Evolutionary conservation across 2,888 invertebrate species (phyloP), one percentile per base, ranked within the genome.

Genomic region (Eilema sororculum): DNA sequence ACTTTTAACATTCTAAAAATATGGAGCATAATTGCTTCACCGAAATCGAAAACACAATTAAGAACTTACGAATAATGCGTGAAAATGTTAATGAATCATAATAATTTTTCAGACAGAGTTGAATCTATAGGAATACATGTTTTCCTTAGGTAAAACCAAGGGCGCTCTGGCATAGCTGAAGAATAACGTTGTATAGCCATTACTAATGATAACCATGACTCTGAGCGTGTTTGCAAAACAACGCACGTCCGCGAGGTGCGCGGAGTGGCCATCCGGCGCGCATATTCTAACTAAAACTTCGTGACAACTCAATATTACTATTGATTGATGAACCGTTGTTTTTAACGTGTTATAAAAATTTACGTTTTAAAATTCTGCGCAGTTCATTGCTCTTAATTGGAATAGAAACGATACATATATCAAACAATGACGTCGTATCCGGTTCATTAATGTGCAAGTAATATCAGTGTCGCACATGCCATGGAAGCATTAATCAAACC

Each of bases 401-500:
- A 78, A 81, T 79, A 76, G 73, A 78, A 82, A 78, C 74, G 68
- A 28, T 70, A 76, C 79, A n/a, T 81, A 78, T 82, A 82, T 77
- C 78, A 82, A 83, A 84, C 81, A 83, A 81, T 84, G 82, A 81
- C 74, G 76, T 78, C 80, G 84, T 83, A 84, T 86, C 86, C 86
- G 87, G 87, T 83, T 86, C 87, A 87, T 87, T 89, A 87, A 79
- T 81, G 85, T 79, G 75, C 78, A 74, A 79, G 78, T 81, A 81
- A 79, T 89, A 90, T 89, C 87, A 85, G 82, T 82, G 85, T 86
- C 87, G 81, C 87, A 86, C 89, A 89, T 87, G 87, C 88, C 87
- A 86, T 87, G 88, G 88, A 89, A 85, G 84, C 93, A 93, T 94
- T 89, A 90, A 94, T 94, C 92, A 93, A 82, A 83, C 68, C n/a